Percentiles rank a stretch among this genome's conserved stretches.
phyloP scores from a whole-genome alignment of 1,140 invertebrate genomes.

The Drosophila sp. region DNA sequence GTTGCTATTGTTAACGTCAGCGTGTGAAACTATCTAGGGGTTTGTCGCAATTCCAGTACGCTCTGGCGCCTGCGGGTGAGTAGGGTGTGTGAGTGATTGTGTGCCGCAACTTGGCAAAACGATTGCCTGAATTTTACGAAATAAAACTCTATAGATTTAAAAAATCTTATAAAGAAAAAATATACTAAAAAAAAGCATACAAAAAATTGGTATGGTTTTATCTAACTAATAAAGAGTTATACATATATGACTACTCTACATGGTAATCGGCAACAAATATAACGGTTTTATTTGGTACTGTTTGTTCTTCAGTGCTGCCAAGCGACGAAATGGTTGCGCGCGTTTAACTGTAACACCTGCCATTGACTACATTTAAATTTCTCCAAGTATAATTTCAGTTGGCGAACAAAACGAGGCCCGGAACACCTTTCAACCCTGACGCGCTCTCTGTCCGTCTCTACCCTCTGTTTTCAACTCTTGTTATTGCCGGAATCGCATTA shows the following conservation, averaged over 20 bases:
- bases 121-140: no score
- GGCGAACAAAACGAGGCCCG: constrained; percentile 44
- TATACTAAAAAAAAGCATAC: no score
- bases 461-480: constrained; percentile 12
- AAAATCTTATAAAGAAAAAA: no score
- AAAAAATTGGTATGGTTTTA: no score
- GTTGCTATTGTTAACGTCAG: constrained; percentile 32
- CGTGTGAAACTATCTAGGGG: constrained; percentile 65
- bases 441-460: constrained; percentile 2
- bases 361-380: constrained; percentile 28
- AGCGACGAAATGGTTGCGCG: constrained; percentile 21
- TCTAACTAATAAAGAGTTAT: no score
- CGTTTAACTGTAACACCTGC: constrained; percentile 48
- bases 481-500: neutral
- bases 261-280: neutral
- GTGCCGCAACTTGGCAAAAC: no score
- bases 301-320: constrained; percentile 16
- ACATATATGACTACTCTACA: neutral
- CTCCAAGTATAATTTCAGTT: constrained; percentile 67
- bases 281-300: constrained; percentile 4
- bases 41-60: constrained; percentile 36
- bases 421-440: constrained; percentile 71
- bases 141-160: no score
- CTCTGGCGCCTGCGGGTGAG: constrained; percentile 63
- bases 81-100: neutral